These are phyloP conservation scores for Triplophysa siluroides DNA, from an alignment of 2,113 vertebrate genomes.

Conservation along the genomic window DNA sequence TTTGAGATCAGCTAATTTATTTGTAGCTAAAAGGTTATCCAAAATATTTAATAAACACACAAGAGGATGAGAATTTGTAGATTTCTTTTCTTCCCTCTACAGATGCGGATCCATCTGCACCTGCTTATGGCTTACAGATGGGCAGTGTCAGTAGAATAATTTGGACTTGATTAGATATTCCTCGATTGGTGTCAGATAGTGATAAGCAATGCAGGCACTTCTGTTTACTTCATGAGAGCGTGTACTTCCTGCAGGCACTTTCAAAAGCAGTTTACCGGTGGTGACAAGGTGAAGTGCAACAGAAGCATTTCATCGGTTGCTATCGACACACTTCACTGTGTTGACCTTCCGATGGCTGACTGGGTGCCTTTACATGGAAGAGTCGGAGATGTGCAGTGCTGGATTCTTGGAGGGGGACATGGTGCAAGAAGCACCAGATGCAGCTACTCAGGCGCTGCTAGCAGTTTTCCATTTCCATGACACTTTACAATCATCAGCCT, in stretches of 20 bases:
- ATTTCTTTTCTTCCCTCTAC: too few species aligned
- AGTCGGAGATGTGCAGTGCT: neutral
- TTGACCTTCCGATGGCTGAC: neutral
- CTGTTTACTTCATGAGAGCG: neutral
- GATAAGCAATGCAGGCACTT: neutral
- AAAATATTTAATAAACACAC: too few species aligned
- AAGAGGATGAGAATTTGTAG: too few species aligned
- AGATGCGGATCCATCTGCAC: too few species aligned
- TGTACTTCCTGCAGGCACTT: neutral
- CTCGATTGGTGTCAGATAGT: neutral
- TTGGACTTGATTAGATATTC: slow-evolving; percentile 8
- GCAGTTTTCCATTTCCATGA: neutral
- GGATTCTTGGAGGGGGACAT: neutral
- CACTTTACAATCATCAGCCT: neutral
- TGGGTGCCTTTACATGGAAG: neutral
- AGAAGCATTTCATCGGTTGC: slow-evolving; percentile 4
- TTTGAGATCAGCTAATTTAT: too few species aligned
- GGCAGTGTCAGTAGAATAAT: neutral
- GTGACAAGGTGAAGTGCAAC: neutral
- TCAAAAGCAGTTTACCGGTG: neutral
- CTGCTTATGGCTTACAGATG: neutral
- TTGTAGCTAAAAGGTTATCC: too few species aligned
- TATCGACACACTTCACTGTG: neutral
- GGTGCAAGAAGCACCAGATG: slow-evolving; percentile 15
- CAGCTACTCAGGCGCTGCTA: neutral